Evolutionary conservation across 2,113 vertebrate species (phyloP), one percentile per base, ranked within the genome.

Genomic region (Dermatemys mawii): DNA sequence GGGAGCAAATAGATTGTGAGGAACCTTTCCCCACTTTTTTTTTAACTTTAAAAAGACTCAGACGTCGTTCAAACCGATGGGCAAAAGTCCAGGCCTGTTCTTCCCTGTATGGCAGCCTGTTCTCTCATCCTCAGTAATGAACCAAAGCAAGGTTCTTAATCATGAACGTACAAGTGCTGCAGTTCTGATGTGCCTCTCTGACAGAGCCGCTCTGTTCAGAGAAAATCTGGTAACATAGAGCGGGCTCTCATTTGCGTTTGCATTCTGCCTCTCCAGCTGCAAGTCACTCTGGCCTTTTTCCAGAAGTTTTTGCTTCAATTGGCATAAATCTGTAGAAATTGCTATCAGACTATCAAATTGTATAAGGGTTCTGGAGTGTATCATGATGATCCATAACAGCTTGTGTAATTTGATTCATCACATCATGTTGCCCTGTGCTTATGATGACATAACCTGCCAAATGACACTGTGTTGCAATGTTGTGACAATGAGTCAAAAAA

Each of bases 101-200:
- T 90, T 89, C 78, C 76, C 90, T 96, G 95, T 86, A 91, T 93
- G 48, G 84, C 83, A 11, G 26, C 3, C 50, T 81, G 60, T 81
- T 51, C 60, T 94, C 87, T 57, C 63, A 95, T 87, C 57, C 84
- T 96, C 70, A 89, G 51, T 89, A 92, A 94, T 87, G 95, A 94
- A 94, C 93, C 88, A 90, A 79, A 57, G 89, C 91, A 75, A 95
- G 81, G 21, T 63, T 95, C 32, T 95, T 80, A 79, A 48, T 78
- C 53, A 78, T 70, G 81, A 67, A 83, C 14, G 67, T 79, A 89
- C 55, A 90, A 55, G 6, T 54, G 21, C 44, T 92, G 67, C 14
- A 53, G 94, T 32, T 57, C n/a, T 92, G 86, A 80, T 53, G 19
- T 92, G 81, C 92, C 86, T 87, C 29, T 92, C 93, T 70, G 78